Base-by-base conservation (phyloP, 1,140 invertebrate species). In the Orussus abietinus region DNA sequence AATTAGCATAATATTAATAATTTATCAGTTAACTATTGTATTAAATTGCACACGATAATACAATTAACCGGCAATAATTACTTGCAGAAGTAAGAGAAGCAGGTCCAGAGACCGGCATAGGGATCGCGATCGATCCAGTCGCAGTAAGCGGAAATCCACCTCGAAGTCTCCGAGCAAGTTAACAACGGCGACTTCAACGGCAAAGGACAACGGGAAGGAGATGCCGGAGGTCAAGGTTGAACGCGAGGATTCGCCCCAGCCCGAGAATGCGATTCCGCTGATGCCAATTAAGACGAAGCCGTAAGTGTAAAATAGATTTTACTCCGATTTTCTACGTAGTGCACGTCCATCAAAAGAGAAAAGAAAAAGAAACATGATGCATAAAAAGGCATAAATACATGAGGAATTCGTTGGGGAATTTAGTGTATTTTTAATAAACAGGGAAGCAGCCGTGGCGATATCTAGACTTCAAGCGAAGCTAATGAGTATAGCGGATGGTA, bases 391-490 rank as follows among this genome's bases (percentile, higher is more conserved):
- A n/a, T n/a, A n/a, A n/a, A n/a, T n/a, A n/a, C n/a, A n/a, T n/a
- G n/a, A n/a, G n/a, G n/a, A n/a, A n/a, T n/a, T n/a, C n/a, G n/a
- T n/a, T n/a, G n/a, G n/a, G n/a, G n/a, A n/a, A n/a, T n/a, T n/a
- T n/a, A n/a, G n/a, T n/a, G n/a, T 51, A 35, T 22, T 37, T 42
- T 45, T 21, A n/a, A 18, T 55, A 28, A 45, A 38, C 33, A 76
- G 72, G 18, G 74, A 74, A 57, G 70, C 68, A 1, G 64, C 64
- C 9, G 75, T 76, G 7, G 70, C 74, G 5, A 76, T 80, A 34
- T 79, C 77, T 3, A 69, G 77, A 52, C 61, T 80, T 0, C 78
- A 80, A 62, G 79, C 78, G 0, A 80, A 79, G 51, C 47, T 80
- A 40, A 76, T 80, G 74, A 78, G 77, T 14, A 75, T 80, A 38